These are phyloP conservation scores for Neodiprion pinetum DNA, from an alignment of 1,140 invertebrate species.

Conservation along the genomic window DNA sequence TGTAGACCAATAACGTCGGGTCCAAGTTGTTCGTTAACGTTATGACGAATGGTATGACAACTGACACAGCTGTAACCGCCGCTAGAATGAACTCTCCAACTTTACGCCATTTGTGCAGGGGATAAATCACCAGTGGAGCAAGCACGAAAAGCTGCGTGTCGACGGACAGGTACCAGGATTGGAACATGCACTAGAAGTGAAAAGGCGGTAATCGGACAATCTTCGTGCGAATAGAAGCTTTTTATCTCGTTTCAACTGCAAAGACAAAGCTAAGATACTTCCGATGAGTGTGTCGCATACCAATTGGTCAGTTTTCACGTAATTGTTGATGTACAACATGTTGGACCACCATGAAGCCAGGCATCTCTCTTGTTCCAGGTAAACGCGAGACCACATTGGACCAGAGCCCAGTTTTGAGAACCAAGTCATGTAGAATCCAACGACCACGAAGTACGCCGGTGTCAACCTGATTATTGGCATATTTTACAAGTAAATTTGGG, in stretches of 20 bases:
- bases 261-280: too few relatives aligned
- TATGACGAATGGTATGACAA: slow-evolving; percentile 68
- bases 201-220: slow-evolving; percentile 6
- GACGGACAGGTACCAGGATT: slow-evolving; percentile 89
- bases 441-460: slow-evolving; percentile 71
- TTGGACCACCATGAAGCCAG: slow-evolving; percentile 83
- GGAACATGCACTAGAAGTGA: slow-evolving; percentile 81
- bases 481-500: not conserved
- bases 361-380: slow-evolving; percentile 71
- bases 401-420: slow-evolving; percentile 69
- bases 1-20: slow-evolving; percentile 71
- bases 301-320: slow-evolving; percentile 71
- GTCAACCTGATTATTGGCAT: slow-evolving; percentile 64
- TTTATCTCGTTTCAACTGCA: too few relatives aligned
- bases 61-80: slow-evolving; percentile 61
- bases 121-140: slow-evolving; percentile 77
- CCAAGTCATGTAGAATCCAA: slow-evolving; percentile 75
- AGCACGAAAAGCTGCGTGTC: slow-evolving; percentile 87
- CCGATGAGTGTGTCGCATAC: slow-evolving; percentile 53
- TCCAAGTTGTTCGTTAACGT: slow-evolving; percentile 68
- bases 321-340: slow-evolving; percentile 86
- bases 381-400: slow-evolving; percentile 71
- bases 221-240: slow-evolving; percentile 1
- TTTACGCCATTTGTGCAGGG: slow-evolving; percentile 70
- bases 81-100: slow-evolving; percentile 66